A percentile compares a stretch with the other conserved stretches of the same genome.
phyloP scores from a whole-genome alignment of 1,140 invertebrate species.

The Proctacanthus coquilletti region DNA sequence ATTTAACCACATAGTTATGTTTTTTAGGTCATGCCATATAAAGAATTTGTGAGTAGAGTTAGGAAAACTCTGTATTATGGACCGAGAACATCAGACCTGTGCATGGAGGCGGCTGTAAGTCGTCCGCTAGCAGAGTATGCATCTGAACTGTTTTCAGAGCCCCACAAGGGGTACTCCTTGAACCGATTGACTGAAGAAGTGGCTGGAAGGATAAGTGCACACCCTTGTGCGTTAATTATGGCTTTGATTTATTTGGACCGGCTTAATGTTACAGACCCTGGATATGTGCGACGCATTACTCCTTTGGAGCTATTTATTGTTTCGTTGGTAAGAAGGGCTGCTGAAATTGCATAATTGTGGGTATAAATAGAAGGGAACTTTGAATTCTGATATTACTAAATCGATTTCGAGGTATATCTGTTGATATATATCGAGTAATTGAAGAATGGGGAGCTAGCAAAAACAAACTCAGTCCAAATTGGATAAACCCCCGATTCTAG shows the following conservation, averaged over 20 bases:
- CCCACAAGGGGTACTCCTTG: slow-evolving; percentile 49
- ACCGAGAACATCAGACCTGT: slow-evolving; percentile 56
- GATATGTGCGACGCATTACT: slow-evolving; percentile 62
- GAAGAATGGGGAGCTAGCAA: too few relatives aligned
- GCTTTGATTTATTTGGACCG: slow-evolving; percentile 78
- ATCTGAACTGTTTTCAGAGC: slow-evolving; percentile 62
- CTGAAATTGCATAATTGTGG: too few relatives aligned
- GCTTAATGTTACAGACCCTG: slow-evolving; percentile 60
- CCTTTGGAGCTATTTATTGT: slow-evolving; percentile 84
- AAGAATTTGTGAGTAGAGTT: slow-evolving; percentile 59
- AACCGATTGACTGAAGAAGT: slow-evolving; percentile 63
- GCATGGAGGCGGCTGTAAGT: slow-evolving; percentile 35
- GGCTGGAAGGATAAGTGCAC: slow-evolving; percentile 69
- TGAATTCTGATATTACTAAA: too few relatives aligned
- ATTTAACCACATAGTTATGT: not conserved
- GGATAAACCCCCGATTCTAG: too few relatives aligned
- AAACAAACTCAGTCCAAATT: too few relatives aligned
- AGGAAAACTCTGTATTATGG: slow-evolving; percentile 77
- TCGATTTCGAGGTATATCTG: too few relatives aligned
- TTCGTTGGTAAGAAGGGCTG: slow-evolving; percentile 77
- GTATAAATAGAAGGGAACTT: too few relatives aligned
- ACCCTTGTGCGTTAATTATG: slow-evolving; percentile 66
- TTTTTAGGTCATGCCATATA: slow-evolving; percentile 34
- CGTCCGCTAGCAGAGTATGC: slow-evolving; percentile 49
- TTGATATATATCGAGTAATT: too few relatives aligned